Percentiles rank a stretch among this genome's conserved stretches.
phyloP scores from a whole-genome alignment of 2,113 vertebrate genomes.

The Myotis davidii region DNA sequence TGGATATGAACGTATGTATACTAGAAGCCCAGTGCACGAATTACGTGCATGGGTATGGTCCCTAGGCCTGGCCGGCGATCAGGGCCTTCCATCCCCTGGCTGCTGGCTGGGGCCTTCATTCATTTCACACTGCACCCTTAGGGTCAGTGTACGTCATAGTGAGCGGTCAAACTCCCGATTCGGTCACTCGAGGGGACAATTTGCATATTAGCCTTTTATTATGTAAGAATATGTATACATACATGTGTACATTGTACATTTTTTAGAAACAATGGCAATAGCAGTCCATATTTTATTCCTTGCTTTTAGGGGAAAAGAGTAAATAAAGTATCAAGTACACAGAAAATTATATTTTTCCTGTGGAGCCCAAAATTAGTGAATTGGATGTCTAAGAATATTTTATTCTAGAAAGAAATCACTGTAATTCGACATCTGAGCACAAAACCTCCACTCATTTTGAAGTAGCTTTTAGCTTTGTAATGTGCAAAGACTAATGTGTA shows the following conservation, averaged over 20 bases:
- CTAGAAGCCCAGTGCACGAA: too few species aligned
- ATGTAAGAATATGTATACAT: too few species aligned
- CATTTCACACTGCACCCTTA: too few species aligned
- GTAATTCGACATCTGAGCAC: slow-evolving; percentile 8
- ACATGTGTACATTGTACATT: not conserved
- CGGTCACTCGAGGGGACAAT: too few species aligned
- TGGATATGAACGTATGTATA: not conserved
- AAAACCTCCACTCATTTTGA: not conserved
- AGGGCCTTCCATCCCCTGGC: too few species aligned
- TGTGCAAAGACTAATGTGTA: not conserved
- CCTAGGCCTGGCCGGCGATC: too few species aligned
- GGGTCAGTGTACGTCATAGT: too few species aligned
- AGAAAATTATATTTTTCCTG: not conserved
- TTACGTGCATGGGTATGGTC: too few species aligned
- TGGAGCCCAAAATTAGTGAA: not conserved
- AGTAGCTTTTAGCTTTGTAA: slow-evolving; percentile 8
- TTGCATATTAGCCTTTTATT: too few species aligned
- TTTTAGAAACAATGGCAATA: not conserved
- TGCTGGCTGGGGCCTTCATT: too few species aligned
- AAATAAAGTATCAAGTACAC: not conserved
- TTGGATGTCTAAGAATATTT: not conserved
- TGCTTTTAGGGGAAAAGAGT: not conserved
- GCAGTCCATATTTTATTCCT: not conserved
- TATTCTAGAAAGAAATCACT: not conserved
- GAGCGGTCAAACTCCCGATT: too few species aligned